Percentiles rank a stretch among this genome's conserved stretches.
Conservation (phyloP, 2,113 vertebrate species). For the Suncus etruscus region DNA sequence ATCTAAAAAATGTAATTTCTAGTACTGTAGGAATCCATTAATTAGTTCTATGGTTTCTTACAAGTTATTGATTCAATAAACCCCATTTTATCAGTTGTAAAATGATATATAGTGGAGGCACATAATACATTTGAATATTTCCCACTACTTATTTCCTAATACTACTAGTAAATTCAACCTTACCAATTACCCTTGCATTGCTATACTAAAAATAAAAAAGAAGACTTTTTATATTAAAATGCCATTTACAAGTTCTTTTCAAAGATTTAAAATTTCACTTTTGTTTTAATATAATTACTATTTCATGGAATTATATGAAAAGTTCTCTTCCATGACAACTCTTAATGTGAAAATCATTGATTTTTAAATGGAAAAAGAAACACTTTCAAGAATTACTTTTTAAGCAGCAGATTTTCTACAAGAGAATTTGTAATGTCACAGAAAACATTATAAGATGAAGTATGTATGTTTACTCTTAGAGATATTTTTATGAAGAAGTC, state of each 20-base stretch:
- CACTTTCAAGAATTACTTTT: background rate
- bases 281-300: constrained; percentile 17
- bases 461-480: background rate
- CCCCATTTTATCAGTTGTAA: background rate
- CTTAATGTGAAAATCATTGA: background rate
- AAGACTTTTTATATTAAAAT: background rate
- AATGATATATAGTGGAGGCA: background rate
- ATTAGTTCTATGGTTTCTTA: background rate
- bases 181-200: background rate
- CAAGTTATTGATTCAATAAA: background rate
- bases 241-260: background rate
- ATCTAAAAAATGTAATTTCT: background rate
- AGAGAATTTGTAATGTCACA: background rate
- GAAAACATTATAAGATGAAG: background rate
- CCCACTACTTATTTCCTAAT: background rate
- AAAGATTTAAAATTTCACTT: background rate
- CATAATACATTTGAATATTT: background rate
- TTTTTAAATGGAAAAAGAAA: constrained; percentile 43
- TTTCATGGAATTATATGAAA: background rate
- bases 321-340: background rate
- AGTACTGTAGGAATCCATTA: background rate
- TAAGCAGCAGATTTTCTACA: background rate
- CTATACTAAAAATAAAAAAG: background rate
- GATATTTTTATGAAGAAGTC: background rate
- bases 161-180: background rate